Conservation (phyloP, 2,113 vertebrate genomes). For the Smithornis capensis region DNA sequence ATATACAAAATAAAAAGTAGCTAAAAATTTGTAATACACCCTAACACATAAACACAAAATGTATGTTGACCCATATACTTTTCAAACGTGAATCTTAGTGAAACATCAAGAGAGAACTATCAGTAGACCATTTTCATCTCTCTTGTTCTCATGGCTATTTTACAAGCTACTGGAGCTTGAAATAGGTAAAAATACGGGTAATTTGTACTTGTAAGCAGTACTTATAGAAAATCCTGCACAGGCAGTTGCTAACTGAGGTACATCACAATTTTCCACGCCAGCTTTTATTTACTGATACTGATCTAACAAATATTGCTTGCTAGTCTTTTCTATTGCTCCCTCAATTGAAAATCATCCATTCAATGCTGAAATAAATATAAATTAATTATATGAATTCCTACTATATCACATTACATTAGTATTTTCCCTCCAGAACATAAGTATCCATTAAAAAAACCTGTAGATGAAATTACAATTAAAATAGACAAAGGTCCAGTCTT, state of each 20-base stretch:
- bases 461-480: neutral
- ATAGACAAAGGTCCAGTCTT: neutral
- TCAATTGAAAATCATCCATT: neutral
- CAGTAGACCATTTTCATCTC: neutral
- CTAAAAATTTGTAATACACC: neutral
- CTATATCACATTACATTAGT: neutral
- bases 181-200: neutral
- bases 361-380: neutral
- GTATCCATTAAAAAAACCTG: neutral
- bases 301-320: neutral
- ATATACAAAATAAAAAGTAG: neutral
- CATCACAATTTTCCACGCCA: neutral
- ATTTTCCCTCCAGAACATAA: neutral
- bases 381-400: neutral
- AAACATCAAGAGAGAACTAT: neutral
- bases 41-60: neutral
- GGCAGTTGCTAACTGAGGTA: neutral
- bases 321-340: neutral
- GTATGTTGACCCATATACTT: neutral
- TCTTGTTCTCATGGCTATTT: neutral
- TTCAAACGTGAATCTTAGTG: neutral
- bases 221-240: neutral
- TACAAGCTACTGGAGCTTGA: neutral
- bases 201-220: neutral
- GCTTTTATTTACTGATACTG: neutral